Evolutionary conservation across 2,113 vertebrate genomes (phyloP).

Genomic region (Macquaria ambigua): DNA sequence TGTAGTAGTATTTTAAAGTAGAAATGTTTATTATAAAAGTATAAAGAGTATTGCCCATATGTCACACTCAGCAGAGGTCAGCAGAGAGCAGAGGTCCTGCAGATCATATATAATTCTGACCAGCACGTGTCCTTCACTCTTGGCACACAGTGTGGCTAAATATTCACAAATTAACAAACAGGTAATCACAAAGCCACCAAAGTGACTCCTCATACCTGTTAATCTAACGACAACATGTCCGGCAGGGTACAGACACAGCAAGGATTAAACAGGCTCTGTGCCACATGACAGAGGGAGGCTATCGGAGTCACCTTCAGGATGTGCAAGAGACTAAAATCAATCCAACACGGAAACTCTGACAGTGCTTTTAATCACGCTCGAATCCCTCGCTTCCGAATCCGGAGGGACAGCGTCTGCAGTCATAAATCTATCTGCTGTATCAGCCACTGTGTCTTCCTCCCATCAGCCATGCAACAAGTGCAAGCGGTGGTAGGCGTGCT

Average conservation of each 20-base stretch:
- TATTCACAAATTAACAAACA: slow-evolving; percentile 81
- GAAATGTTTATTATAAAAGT: background rate
- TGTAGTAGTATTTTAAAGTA: background rate
- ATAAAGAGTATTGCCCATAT: background rate
- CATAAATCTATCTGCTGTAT: slow-evolving; percentile 52
- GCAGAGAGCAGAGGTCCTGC: slow-evolving; percentile 50
- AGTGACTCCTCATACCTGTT: slow-evolving; percentile 73
- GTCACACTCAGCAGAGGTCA: slow-evolving; percentile 49
- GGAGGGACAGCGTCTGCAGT: slow-evolving; percentile 24
- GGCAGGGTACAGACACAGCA: slow-evolving; percentile 51
- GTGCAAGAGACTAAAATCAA: slow-evolving; percentile 74
- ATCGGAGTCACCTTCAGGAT: slow-evolving; percentile 80
- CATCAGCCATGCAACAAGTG: slow-evolving; percentile 61
- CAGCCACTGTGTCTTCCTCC: slow-evolving; percentile 33
- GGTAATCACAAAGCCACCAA: slow-evolving; percentile 75
- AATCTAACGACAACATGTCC: slow-evolving; percentile 77
- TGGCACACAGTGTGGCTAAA: slow-evolving; percentile 54
- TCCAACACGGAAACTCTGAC: slow-evolving; percentile 70
- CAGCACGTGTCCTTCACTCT: slow-evolving; percentile 32
- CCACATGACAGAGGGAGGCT: slow-evolving; percentile 52
- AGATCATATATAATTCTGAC: slow-evolving; percentile 26
- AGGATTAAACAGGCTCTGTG: slow-evolving; percentile 68
- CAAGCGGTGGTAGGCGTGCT: slow-evolving; percentile 29
- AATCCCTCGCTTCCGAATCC: slow-evolving; percentile 69
- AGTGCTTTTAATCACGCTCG: slow-evolving; percentile 69